These are phyloP conservation scores for Rhagoletis pomonella DNA, from an alignment of 1,140 invertebrate genomes.

Conservation along the genomic window DNA sequence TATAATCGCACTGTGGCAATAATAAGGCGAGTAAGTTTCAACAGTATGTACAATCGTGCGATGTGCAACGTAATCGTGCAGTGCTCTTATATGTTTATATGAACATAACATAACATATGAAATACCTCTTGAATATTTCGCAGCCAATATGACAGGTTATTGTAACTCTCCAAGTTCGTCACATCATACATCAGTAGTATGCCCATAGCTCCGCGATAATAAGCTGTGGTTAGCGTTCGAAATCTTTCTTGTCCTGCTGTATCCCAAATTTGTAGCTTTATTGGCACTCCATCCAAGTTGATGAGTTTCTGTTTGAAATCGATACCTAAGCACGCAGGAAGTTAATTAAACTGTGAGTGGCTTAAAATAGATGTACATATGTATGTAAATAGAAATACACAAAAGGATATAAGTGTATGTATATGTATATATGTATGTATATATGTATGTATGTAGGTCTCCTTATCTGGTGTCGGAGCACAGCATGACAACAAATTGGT, in stretches of 20 bases:
- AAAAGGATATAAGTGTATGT: neutral
- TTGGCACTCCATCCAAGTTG: conserved; percentile 87
- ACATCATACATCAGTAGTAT: conserved; percentile 92
- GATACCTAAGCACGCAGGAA: conserved; percentile 81
- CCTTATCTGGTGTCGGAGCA: too few relatives aligned
- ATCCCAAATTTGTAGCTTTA: conserved; percentile 93
- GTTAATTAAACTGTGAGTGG: neutral
- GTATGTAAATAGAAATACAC: too few relatives aligned
- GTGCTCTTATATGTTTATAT: neutral
- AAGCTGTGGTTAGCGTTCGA: conserved; percentile 87
- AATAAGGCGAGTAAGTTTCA: too few relatives aligned
- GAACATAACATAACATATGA: conserved; percentile 54
- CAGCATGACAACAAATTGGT: too few relatives aligned
- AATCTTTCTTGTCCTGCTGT: conserved; percentile 77
- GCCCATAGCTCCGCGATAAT: conserved; percentile 90
- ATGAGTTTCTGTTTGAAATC: conserved; percentile 95
- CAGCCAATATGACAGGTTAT: conserved; percentile 90
- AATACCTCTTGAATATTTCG: conserved; percentile 89
- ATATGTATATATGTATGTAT: too few relatives aligned
- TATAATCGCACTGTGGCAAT: too few relatives aligned
- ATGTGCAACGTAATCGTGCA: too few relatives aligned
- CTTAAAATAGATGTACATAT: too few relatives aligned
- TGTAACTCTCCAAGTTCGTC: conserved; percentile 89
- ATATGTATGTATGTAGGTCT: too few relatives aligned
- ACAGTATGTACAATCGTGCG: too few relatives aligned